Percentiles rank a stretch among this genome's conserved stretches.
Conservation (phyloP, 2,797 vertebrate genomes). For the Microctenopoma stevenorrisi region DNA sequence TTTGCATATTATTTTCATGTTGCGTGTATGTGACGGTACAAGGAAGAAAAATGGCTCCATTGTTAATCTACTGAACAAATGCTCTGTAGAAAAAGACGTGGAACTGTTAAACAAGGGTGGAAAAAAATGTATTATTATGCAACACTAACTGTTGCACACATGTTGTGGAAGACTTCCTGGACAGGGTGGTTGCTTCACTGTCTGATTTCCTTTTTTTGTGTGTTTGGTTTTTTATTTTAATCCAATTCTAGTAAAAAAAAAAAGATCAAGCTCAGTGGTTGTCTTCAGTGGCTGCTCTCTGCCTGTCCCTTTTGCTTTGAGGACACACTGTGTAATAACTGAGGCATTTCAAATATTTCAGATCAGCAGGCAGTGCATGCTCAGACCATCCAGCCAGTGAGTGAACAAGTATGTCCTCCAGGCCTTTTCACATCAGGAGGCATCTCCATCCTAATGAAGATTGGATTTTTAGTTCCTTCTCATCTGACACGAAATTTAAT, state of each 20-base stretch:
- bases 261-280: not conserved
- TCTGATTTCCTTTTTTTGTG: not conserved
- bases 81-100: too few relatives aligned
- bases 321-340: conserved; percentile 25
- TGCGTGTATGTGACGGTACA: too few relatives aligned
- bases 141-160: conserved; percentile 15
- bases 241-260: too few relatives aligned
- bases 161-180: conserved; percentile 25
- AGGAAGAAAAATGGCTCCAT: too few relatives aligned
- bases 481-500: conserved; percentile 49
- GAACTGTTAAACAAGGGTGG: too few relatives aligned
- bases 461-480: conserved; percentile 41
- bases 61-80: too few relatives aligned
- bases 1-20: too few relatives aligned
- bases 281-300: conserved; percentile 5
- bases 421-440: conserved; percentile 55
- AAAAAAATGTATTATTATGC: not conserved
- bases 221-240: not conserved
- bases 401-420: conserved; percentile 51
- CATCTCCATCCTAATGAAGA: conserved; percentile 58
- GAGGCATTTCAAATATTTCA: conserved; percentile 56
- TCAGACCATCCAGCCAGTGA: conserved; percentile 52
- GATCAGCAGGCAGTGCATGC: conserved; percentile 52
- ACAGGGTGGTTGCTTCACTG: not conserved
- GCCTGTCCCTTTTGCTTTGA: conserved; percentile 15